Base-by-base conservation (phyloP, 2,888 invertebrate genomes). In the Nomada hirtipes region DNA sequence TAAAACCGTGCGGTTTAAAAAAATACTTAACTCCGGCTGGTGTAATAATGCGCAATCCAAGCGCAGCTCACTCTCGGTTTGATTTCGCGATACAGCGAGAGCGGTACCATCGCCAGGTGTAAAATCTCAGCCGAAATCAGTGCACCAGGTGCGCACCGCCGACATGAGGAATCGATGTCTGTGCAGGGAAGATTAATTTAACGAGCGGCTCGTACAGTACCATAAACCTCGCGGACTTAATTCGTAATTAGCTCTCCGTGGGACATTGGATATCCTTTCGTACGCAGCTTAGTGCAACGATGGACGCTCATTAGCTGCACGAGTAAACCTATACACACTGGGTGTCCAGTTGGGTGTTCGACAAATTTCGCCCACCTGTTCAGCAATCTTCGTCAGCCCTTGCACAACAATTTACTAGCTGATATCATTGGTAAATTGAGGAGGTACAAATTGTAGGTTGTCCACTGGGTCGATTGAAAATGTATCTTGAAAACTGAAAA, bases 201-300 rank as follows among this genome's bases (percentile, higher is more conserved):
- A 87, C 79, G 71, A 86, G 82, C 76, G 50, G 42, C 79, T 82
- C 75, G 71, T 71, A 75, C 75, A 74, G 64, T 68, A 63, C 60
- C 75, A 68, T 81, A 83, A 76, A 84, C 82, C 64, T 73, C 57
- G 15, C 47, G 47, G 68, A 82, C 68, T 87, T 87, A 83, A 87
- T 84, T 83, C 65, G 74, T 76, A 85, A 87, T 86, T 87, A 84
- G 82, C 59, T 85, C 36, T 57, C 70, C 53, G 60, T 72, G 53
- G 65, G 57, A 63, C 55, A 53, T 71, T 18, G 26, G 23, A 29
- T 20, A 68, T 36, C 9, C 61, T 29, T 76, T 69, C 18, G 53
- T 26, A 18, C 20, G 15, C 36, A n/a, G 42, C 13, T 75, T 67
- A 75, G 60, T 67, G 57, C 15, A 10, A 7, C 52, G 36, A 61